A percentile compares a stretch with the other conserved stretches of the same genome.
Evolutionary conservation across 1,140 invertebrate species (phyloP).

Genomic region (Temnothorax longispinosus): DNA sequence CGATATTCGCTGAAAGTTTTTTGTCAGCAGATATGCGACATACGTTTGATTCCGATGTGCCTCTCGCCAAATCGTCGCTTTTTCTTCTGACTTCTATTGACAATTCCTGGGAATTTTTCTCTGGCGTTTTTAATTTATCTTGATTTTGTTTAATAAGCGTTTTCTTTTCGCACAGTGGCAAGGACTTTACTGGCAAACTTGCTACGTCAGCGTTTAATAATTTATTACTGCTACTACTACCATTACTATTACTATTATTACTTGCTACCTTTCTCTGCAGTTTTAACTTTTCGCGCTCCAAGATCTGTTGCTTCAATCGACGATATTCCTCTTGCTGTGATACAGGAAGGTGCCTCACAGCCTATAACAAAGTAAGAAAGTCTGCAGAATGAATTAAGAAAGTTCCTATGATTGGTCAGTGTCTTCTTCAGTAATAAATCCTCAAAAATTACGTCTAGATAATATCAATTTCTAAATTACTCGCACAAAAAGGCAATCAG

Average conservation of each 20-base stretch:
- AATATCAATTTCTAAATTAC: not conserved
- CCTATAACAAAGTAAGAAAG: constrained; percentile 73
- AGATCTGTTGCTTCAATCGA: constrained; percentile 82
- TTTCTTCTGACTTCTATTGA: constrained; percentile 38
- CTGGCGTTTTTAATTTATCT: not conserved
- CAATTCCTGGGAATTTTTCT: constrained; percentile 29
- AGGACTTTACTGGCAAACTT: not conserved
- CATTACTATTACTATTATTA: not conserved
- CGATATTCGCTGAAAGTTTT: not conserved
- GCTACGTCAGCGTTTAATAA: constrained; percentile 20
- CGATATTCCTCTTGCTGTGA: constrained; percentile 84
- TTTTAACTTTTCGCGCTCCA: constrained; percentile 79
- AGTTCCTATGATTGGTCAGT: not conserved
- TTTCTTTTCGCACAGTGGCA: constrained; percentile 1
- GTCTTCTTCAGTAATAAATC: not conserved
- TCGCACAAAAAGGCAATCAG: not conserved
- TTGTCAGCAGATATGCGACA: not conserved
- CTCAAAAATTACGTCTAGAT: not conserved
- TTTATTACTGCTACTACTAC: constrained; percentile 7
- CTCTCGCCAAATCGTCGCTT: constrained; percentile 30
- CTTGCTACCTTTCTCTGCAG: constrained; percentile 65
- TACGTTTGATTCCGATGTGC: not conserved
- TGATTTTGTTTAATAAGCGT: constrained; percentile 42
- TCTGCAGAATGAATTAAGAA: constrained; percentile 56
- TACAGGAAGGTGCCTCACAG: constrained; percentile 82